Evolutionary conservation across 2,888 invertebrate species (phyloP).

Genomic region (Tridacna gigas): DNA sequence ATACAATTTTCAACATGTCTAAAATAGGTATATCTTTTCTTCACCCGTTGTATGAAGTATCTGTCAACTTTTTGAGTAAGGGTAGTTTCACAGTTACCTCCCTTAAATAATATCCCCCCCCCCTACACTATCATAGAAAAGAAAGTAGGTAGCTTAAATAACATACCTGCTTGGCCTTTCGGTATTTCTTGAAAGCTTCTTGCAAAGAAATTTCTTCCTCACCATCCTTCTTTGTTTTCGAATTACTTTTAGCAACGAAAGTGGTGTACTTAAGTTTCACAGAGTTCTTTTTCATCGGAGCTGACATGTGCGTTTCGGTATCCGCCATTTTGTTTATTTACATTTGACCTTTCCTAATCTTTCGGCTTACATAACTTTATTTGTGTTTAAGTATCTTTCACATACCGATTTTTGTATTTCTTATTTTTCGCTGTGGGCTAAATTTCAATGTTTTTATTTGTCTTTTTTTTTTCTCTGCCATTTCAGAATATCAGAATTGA

Average conservation of each 20-base stretch:
- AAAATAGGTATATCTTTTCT: no score
- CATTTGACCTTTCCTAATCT: conserved; percentile 26
- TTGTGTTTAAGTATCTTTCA: background rate
- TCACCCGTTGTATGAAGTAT: no score
- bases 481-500: no score
- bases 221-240: conserved; percentile 4
- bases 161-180: conserved; percentile 62
- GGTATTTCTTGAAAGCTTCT: conserved; percentile 58
- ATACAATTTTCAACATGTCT: no score
- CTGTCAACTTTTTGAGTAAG: no score
- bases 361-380: background rate
- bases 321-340: conserved; percentile 68
- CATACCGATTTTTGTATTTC: no score
- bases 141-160: conserved; percentile 3
- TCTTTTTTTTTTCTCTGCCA: background rate
- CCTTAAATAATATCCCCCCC: background rate
- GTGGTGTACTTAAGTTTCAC: conserved; percentile 58
- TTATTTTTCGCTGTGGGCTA: no score
- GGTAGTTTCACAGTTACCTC: conserved; percentile 19
- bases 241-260: conserved; percentile 19
- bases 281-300: conserved; percentile 17
- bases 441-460: background rate
- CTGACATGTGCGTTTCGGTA: conserved; percentile 41
- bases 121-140: background rate
- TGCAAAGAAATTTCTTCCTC: conserved; percentile 49